Evolutionary conservation across 92 coral and sea anemone genomes (phyloP).

Genomic region (Palythoa caribaeorum): DNA sequence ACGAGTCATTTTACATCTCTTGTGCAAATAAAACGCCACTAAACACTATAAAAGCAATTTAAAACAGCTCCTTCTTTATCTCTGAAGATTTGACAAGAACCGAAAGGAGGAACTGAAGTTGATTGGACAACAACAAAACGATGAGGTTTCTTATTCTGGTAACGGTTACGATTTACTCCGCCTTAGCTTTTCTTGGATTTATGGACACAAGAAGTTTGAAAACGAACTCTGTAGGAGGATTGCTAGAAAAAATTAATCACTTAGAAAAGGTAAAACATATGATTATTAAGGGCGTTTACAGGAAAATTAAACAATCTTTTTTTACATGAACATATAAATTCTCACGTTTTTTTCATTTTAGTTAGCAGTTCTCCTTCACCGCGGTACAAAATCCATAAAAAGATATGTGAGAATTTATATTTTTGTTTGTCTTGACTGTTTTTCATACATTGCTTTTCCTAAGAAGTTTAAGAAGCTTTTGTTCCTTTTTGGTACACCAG

Average conservation of each 20-base stretch:
- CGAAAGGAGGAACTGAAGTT: neutral
- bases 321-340: no score
- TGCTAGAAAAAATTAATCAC: neutral
- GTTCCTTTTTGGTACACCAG: no score
- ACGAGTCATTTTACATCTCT: conserved; percentile 1
- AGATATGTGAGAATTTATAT: no score
- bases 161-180: neutral
- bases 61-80: no score
- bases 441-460: no score
- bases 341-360: no score
- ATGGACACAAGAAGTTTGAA: neutral
- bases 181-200: neutral
- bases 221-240: neutral
- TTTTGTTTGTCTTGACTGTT: no score
- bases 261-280: neutral
- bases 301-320: no score
- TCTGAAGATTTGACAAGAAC: neutral
- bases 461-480: no score
- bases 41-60: neutral
- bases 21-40: neutral
- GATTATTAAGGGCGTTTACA: no score
- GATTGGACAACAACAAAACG: neutral
- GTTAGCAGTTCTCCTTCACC: no score
- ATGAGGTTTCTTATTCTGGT: neutral
- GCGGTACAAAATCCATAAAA: no score